Percentiles rank a stretch among this genome's conserved stretches.
These are phyloP conservation scores for Malthinus flaveolus DNA, from an alignment of 2,888 invertebrate species.

Conservation along the genomic window DNA sequence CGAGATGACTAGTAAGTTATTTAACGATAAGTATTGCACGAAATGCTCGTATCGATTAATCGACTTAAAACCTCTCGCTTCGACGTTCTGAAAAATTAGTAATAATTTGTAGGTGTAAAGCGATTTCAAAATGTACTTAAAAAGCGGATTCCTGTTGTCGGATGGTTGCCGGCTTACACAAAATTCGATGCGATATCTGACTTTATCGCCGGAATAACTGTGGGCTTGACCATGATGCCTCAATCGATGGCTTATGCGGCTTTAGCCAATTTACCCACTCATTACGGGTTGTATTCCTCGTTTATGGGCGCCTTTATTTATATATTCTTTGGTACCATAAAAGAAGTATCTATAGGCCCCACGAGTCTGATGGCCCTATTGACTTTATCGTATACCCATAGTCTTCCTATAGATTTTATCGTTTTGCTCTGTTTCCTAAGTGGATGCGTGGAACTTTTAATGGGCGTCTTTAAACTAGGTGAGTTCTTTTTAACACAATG, in stretches of 20 bases:
- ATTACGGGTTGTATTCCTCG: slow-evolving; percentile 91
- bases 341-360: slow-evolving; percentile 88
- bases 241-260: slow-evolving; percentile 92
- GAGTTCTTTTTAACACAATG: slow-evolving; percentile 37
- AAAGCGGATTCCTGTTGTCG: slow-evolving; percentile 49
- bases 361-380: slow-evolving; percentile 91
- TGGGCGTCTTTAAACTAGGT: slow-evolving; percentile 85
- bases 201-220: slow-evolving; percentile 84
- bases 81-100: too few species aligned
- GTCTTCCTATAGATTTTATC: slow-evolving; percentile 71
- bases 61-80: too few species aligned
- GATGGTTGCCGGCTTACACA: slow-evolving; percentile 72
- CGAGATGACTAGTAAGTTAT: too few species aligned
- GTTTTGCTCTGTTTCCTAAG: slow-evolving; percentile 76
- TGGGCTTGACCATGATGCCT: slow-evolving; percentile 90
- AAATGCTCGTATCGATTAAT: too few species aligned
- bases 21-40: too few species aligned
- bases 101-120: too few species aligned
- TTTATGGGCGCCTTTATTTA: slow-evolving; percentile 90
- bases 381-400: slow-evolving; percentile 72
- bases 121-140: neutral
- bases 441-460: slow-evolving; percentile 75
- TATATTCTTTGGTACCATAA: slow-evolving; percentile 83
- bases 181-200: slow-evolving; percentile 74
- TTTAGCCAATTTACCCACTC: slow-evolving; percentile 80